Base-by-base conservation (phyloP, 2,888 invertebrate species). In the Cistogaster globosa region DNA sequence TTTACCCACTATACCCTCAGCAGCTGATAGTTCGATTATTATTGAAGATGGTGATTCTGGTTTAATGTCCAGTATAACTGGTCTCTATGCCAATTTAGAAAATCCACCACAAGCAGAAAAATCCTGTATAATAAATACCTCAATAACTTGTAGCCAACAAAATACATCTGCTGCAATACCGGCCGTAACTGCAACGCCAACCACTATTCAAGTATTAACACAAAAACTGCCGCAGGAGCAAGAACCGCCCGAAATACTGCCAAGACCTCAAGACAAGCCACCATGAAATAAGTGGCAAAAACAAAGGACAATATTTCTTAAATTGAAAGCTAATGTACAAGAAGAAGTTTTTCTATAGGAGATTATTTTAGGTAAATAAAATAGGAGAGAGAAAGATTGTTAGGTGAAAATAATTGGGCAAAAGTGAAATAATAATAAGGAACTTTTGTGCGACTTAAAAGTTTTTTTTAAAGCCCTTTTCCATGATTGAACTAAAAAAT, bases 1-100 rank as follows among this genome's bases (percentile, higher is more conserved):
- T 88, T 92, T 96, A 77, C 95, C 96, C 42, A 96, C 96, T 16
- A 96, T 96, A 89, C 96, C 96, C 16, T 96, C 96, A 5, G 95
- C 96, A 0, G 95, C 96, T 1, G 96, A 96, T 90, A 95, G 94
- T 87, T 95, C 95, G 88, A 94, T 95, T 89, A 94, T 95, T 82
- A 92, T 95, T 90, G 95, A 95, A 82, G 95, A 95, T 86, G 90
- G 90, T 2, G 95, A 95, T 57, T 92, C 94, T 77, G 88, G 84
- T 9, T 45, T 85, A 69, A 75, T 57, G 69, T 72, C 84, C 22
- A 74, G 60, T 18, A 69, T 77, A 58, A 74, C 80, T 20, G 78
- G 81, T 18, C 62, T 78, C 11, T 85, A 82, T 48, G 55, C 60
- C 82, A 87, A 62, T 48, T 65, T 68, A 12, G 77, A 77, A 75